These are phyloP conservation scores for Paramuricea clavata DNA, from an alignment of 92 coral and sea anemone species.

Conservation along the genomic window DNA sequence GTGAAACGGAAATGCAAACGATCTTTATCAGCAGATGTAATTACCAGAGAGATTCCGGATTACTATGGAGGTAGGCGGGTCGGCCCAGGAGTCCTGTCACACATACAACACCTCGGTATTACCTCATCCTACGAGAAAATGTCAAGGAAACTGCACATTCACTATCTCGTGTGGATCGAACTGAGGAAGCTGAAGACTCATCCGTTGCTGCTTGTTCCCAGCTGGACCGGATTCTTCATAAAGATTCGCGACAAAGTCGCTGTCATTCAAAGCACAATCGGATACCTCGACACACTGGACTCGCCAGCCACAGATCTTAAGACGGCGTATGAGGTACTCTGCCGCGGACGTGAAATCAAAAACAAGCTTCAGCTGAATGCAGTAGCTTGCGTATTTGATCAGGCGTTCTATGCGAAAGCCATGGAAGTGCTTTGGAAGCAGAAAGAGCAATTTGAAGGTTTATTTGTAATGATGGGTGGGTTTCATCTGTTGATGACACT, in stretches of 20 bases:
- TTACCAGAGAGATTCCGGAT: conserved; percentile 54
- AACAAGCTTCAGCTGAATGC: conserved; percentile 25
- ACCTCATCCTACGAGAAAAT: conserved; percentile 53
- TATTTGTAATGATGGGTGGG: no score
- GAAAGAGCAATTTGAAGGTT: no score
- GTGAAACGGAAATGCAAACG: no score
- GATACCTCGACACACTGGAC: conserved; percentile 24
- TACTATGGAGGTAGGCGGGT: conserved; percentile 65
- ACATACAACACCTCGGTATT: conserved; percentile 56
- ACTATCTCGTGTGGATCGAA: conserved; percentile 67
- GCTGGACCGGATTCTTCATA: conserved; percentile 70
- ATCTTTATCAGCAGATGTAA: no score
- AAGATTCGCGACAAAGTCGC: conserved; percentile 44
- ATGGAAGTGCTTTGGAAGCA: no score
- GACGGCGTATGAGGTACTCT: conserved; percentile 60
- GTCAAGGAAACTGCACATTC: conserved; percentile 44
- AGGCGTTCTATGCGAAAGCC: no score
- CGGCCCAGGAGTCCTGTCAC: conserved; percentile 64
- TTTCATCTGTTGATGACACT: conserved; percentile 5
- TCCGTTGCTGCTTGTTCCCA: conserved; percentile 66
- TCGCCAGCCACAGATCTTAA: conserved; percentile 66
- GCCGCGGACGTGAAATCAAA: conserved; percentile 10
- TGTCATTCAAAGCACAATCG: conserved; percentile 38
- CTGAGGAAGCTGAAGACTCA: conserved; percentile 61
- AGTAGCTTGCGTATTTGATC: no score